These are phyloP conservation scores for Coptodon bakossiorum DNA, from an alignment of 2,113 vertebrate species.

Conservation along the genomic window DNA sequence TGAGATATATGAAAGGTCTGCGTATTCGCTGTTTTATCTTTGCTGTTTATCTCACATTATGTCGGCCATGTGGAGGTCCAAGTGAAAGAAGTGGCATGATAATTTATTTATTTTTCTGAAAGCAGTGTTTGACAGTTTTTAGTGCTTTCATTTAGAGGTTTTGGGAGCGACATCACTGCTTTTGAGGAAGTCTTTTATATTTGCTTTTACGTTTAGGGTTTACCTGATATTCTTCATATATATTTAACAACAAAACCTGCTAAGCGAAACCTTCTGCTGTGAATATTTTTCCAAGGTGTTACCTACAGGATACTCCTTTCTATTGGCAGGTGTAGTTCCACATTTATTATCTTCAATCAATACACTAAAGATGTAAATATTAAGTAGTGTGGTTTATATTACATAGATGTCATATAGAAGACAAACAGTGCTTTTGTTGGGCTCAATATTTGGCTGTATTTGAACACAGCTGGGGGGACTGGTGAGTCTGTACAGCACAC, in stretches of 20 bases:
- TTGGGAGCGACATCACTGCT: neutral
- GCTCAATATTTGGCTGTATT: neutral
- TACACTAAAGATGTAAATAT: neutral
- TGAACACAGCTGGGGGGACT: neutral
- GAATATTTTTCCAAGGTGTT: neutral
- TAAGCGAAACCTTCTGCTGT: neutral
- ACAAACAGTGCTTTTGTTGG: neutral
- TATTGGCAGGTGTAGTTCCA: neutral
- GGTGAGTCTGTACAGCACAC: neutral
- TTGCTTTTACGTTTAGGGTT: neutral
- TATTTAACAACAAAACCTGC: neutral
- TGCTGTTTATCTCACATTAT: slow-evolving; percentile 36
- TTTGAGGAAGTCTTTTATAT: neutral
- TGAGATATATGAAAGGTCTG: slow-evolving; percentile 47
- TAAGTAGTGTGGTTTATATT: neutral
- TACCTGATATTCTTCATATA: neutral
- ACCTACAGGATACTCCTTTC: neutral
- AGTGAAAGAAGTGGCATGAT: slow-evolving; percentile 3
- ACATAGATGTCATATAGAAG: neutral
- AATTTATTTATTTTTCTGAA: neutral
- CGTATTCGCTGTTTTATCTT: slow-evolving; percentile 30
- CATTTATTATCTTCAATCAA: neutral
- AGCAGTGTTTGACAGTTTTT: neutral
- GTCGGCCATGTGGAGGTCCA: neutral
- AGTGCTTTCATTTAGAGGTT: neutral